Evolutionary conservation across 2,888 invertebrate species (phyloP).

Genomic region (Sceliomorpha sp.): DNA sequence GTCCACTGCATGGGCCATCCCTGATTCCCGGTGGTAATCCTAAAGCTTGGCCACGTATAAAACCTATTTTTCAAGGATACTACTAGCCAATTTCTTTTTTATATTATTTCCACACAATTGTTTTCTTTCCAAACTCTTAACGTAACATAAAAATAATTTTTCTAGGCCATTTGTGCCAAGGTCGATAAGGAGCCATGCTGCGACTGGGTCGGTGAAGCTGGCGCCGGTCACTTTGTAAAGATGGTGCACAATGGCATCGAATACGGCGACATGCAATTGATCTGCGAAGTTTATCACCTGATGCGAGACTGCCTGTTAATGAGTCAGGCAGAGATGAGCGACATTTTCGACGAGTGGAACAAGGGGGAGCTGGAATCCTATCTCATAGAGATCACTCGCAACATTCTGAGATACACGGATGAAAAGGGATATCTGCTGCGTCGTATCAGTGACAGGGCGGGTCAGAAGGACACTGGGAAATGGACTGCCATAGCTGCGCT

Average conservation of each 20-base stretch:
- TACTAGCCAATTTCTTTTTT: too few species aligned
- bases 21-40: conserved; percentile 98
- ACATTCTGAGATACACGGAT: conserved; percentile 95
- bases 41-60: conserved; percentile 96
- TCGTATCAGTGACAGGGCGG: conserved; percentile 97
- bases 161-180: conserved; percentile 95
- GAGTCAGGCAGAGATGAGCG: conserved; percentile 90
- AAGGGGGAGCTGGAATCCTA: conserved; percentile 97
- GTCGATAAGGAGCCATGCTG: conserved; percentile 95
- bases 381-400: conserved; percentile 97
- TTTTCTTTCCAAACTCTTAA: too few species aligned
- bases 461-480: conserved; percentile 99
- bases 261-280: conserved; percentile 99
- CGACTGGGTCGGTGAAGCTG: conserved; percentile 98
- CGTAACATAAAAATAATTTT: too few species aligned
- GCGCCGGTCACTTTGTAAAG: conserved; percentile 99
- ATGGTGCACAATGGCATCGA: conserved; percentile 99
- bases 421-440: conserved; percentile 91
- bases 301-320: conserved; percentile 88
- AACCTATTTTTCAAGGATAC: conserved; percentile 95
- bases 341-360: conserved; percentile 96
- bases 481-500: conserved; percentile 99
- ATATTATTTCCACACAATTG: too few species aligned
- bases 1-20: conserved; percentile 98
- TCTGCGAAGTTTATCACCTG: conserved; percentile 98